phyloP scores from a whole-genome alignment of 1,140 invertebrate species.

The Anagrus nilaparvatae region DNA sequence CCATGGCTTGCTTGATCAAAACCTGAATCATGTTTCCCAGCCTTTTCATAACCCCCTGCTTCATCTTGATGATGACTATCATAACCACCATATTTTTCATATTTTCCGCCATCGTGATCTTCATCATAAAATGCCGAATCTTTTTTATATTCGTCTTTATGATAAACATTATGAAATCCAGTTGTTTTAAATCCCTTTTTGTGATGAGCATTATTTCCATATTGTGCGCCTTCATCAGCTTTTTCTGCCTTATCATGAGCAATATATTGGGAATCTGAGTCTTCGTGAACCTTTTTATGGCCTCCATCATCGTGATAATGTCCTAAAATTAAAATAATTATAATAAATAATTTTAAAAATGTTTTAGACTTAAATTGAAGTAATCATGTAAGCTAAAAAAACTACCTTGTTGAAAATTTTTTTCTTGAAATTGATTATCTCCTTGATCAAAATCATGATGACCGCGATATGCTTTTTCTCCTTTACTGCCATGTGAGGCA shows the following conservation, averaged over 20 bases:
- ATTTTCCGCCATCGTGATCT: conserved; percentile 51
- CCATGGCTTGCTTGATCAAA: conserved; percentile 37
- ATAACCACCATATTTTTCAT: conserved; percentile 43
- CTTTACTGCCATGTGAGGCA: conserved; percentile 44
- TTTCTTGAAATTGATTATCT: conserved; percentile 29
- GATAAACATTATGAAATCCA: conserved; percentile 60
- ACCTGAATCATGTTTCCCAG: conserved; percentile 39
- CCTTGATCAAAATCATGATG: conserved; percentile 46
- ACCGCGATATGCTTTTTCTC: conserved; percentile 50
- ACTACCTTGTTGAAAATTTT: conserved; percentile 25
- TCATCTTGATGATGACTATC: conserved; percentile 39
- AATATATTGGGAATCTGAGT: conserved; percentile 53
- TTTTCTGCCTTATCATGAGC: conserved; percentile 56
- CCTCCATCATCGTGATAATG: conserved; percentile 53
- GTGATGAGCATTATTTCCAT: conserved; percentile 49
- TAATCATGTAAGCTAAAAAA: conserved; percentile 1
- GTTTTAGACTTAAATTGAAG: conserved; percentile 1
- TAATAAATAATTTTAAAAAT: background rate
- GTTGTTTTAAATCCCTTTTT: conserved; percentile 59
- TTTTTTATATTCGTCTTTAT: conserved; percentile 66
- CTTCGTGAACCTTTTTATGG: conserved; percentile 52
- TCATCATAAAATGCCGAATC: conserved; percentile 64
- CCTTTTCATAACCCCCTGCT: conserved; percentile 41
- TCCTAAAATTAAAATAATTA: conserved; percentile 32
- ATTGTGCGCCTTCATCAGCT: conserved; percentile 52